Conservation (phyloP, 2,888 invertebrate genomes). For the Danaus chrysippus region DNA sequence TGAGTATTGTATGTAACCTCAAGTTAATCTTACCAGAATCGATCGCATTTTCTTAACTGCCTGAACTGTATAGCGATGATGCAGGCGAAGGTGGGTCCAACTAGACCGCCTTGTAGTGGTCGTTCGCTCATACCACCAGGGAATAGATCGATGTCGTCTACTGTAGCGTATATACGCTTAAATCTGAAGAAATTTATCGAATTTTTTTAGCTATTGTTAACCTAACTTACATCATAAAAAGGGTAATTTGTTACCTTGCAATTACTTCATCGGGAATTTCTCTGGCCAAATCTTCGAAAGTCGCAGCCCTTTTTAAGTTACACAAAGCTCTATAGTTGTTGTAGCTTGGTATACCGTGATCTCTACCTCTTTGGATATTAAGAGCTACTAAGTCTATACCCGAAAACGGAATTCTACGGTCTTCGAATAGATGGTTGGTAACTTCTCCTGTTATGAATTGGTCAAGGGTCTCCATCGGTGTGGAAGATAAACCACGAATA, state of each 20-base stretch:
- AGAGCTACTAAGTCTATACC: slow-evolving; percentile 95
- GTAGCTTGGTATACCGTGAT: slow-evolving; percentile 93
- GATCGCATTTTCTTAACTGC: slow-evolving; percentile 93
- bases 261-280: slow-evolving; percentile 93
- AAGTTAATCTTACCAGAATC: slow-evolving; percentile 86
- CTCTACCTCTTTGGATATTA: slow-evolving; percentile 92
- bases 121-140: slow-evolving; percentile 95
- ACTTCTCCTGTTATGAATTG: slow-evolving; percentile 97
- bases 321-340: slow-evolving; percentile 95
- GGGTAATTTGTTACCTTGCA: slow-evolving; percentile 59
- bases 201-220: slow-evolving; percentile 8
- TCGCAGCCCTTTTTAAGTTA: slow-evolving; percentile 89
- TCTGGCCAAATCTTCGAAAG: slow-evolving; percentile 91
- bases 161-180: slow-evolving; percentile 90
- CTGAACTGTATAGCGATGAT: slow-evolving; percentile 97
- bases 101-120: slow-evolving; percentile 92
- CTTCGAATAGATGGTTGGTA: slow-evolving; percentile 96
- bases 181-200: slow-evolving; percentile 60
- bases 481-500: slow-evolving; percentile 89
- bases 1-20: background rate
- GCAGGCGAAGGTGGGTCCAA: slow-evolving; percentile 96
- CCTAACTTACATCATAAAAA: background rate
- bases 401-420: slow-evolving; percentile 92
- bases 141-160: slow-evolving; percentile 97
- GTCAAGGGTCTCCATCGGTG: slow-evolving; percentile 95